phyloP scores from a whole-genome alignment of 2,113 vertebrate species.

The Hylia prasina region DNA sequence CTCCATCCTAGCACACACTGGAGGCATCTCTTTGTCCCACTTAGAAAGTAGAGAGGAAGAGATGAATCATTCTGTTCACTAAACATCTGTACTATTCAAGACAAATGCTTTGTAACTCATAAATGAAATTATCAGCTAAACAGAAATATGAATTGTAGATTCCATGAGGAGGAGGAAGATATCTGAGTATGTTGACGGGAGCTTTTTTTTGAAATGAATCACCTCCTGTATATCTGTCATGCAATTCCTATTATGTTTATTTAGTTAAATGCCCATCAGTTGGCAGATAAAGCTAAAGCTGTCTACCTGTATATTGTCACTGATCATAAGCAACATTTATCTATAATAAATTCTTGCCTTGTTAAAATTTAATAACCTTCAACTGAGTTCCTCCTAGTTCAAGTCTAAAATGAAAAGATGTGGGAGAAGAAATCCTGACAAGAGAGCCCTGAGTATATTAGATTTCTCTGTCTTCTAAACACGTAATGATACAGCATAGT shows the following conservation, averaged over 20 bases:
- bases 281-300: not conserved
- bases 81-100: conserved; percentile 62
- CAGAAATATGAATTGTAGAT: not conserved
- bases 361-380: not conserved
- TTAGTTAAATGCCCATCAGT: not conserved
- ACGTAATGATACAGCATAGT: not conserved
- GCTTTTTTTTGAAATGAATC: not conserved
- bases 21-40: conserved; percentile 31
- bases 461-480: not conserved
- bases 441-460: not conserved
- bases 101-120: conserved; percentile 49
- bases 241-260: not conserved
- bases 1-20: conserved; percentile 10
- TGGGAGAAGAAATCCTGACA: not conserved
- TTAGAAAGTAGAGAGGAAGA: conserved; percentile 33
- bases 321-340: not conserved
- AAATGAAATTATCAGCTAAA: conserved; percentile 21
- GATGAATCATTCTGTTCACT: conserved; percentile 46
- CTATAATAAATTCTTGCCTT: not conserved
- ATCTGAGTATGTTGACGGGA: not conserved
- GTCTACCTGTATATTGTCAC: not conserved
- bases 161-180: not conserved
- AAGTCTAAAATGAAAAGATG: not conserved
- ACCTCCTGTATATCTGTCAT: not conserved
- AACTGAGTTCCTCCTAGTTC: not conserved